Base-by-base conservation (phyloP, 2,113 vertebrate species). In the Anarrhichthys ocellatus region DNA sequence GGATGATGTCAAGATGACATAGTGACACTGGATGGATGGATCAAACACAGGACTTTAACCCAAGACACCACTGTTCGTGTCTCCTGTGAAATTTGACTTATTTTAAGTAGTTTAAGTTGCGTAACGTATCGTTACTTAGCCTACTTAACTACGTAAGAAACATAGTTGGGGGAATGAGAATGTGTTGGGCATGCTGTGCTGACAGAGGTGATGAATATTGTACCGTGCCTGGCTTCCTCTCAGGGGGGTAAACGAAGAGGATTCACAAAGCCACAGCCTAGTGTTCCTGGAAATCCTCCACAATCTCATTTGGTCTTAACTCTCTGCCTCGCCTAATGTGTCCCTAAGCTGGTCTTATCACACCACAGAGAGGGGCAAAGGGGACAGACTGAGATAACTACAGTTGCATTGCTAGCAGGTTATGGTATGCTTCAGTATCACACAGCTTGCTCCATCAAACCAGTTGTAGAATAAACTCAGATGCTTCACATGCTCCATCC, bases 281-380 rank as follows among this genome's bases (percentile, higher is more conserved):
- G 27, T 72, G 78, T 91, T 91, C 76, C 82, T 86, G 87, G 89
- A 92, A 93, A 92, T 91, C 91, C 85, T 81, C 73, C 73, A 73
- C 85, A 92, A 92, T 91, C 89, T 81, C 70, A 87, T 88, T 91
- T 84, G 83, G 89, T 93, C 88, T 88, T 88, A 88, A 90, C 85
- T 61, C 92, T 86, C 78, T 82, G 85, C 78, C 82, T 80, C 36
- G 46, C 87, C 81, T 91, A 88, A 91, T 91, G 89, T 91, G 88
- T 92, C 91, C 86, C 88, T 91, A 88, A 90, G 88, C 87, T 87
- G 82, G 82, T 82, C 76, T 86, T 84, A 90, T 89, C 83, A 86
- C 89, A 90, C 83, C 81, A 80, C 82, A 73, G 68, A 83, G 83
- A 79, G 52, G 13, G 42, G 76, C 74, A 58, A 67, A 78, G 69